These are phyloP conservation scores for Catharus minimus DNA, from an alignment of 2,113 vertebrate genomes.

Conservation along the genomic window DNA sequence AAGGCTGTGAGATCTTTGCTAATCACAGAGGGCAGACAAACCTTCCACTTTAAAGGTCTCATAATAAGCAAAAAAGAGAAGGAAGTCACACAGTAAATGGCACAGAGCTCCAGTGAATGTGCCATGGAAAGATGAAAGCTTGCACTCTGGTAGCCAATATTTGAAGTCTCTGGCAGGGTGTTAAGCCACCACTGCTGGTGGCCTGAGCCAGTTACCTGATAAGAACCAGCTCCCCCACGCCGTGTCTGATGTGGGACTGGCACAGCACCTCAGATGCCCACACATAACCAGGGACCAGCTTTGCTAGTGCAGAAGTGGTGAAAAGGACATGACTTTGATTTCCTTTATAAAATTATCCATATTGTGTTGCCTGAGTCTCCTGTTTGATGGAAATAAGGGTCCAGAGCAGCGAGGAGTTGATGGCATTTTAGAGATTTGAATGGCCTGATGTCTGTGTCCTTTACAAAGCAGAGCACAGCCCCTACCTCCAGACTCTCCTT, in stretches of 20 bases:
- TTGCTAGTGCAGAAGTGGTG: rapidly evolving
- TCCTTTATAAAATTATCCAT: neutral
- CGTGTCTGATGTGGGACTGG: neutral
- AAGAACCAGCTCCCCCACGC: neutral
- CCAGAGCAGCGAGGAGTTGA: neutral
- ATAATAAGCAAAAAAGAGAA: neutral
- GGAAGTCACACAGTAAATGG: neutral
- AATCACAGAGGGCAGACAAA: slow-evolving; percentile 10
- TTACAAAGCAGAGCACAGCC: neutral
- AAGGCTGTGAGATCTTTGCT: neutral
- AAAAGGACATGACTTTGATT: neutral
- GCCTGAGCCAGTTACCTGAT: neutral
- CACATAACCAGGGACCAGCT: neutral
- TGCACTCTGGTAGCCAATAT: neutral
- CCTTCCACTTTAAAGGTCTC: slow-evolving; percentile 14
- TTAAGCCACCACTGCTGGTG: neutral
- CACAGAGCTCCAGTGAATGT: neutral
- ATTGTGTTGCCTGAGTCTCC: neutral
- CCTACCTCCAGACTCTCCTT: neutral
- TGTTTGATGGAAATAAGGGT: neutral
- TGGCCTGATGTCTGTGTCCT: neutral
- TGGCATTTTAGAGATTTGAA: neutral
- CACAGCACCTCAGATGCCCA: neutral
- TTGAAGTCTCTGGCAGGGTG: neutral
- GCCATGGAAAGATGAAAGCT: neutral